Conservation (phyloP, 2,888 invertebrate genomes). For the Clepsis dumicolana region DNA sequence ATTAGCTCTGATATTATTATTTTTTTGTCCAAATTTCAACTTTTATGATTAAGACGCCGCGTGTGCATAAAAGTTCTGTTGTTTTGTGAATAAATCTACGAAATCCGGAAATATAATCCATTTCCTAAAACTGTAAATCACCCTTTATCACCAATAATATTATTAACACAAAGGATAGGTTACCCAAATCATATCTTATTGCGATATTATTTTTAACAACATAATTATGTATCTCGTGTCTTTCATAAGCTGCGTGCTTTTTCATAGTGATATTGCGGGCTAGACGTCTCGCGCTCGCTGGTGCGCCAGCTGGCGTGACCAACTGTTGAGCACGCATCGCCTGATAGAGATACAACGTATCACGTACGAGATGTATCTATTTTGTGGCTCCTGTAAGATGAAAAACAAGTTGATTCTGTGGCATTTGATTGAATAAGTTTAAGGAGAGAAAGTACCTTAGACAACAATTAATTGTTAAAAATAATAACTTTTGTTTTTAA, state of each 20-base stretch:
- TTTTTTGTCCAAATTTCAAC: no score
- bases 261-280: conserved; percentile 9
- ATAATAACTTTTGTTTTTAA: no score
- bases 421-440: background rate
- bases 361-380: conserved; percentile 11
- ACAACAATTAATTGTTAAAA: background rate
- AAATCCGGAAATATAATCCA: background rate
- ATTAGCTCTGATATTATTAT: background rate
- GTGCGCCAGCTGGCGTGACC: conserved; percentile 29
- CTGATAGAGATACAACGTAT: conserved; percentile 32
- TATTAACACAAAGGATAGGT: background rate
- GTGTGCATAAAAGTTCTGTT: background rate
- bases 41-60: no score
- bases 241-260: conserved; percentile 6
- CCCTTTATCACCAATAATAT: background rate
- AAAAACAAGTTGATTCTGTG: background rate
- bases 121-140: background rate
- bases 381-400: background rate
- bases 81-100: background rate
- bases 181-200: background rate
- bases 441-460: background rate
- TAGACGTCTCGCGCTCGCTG: conserved; percentile 7
- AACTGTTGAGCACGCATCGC: conserved; percentile 38
- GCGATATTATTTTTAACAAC: background rate
- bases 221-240: background rate